A percentile compares a stretch with the other conserved stretches of the same genome.
Evolutionary conservation across 2,797 vertebrate genomes (phyloP).

Genomic region (Apodemus agrarius): DNA sequence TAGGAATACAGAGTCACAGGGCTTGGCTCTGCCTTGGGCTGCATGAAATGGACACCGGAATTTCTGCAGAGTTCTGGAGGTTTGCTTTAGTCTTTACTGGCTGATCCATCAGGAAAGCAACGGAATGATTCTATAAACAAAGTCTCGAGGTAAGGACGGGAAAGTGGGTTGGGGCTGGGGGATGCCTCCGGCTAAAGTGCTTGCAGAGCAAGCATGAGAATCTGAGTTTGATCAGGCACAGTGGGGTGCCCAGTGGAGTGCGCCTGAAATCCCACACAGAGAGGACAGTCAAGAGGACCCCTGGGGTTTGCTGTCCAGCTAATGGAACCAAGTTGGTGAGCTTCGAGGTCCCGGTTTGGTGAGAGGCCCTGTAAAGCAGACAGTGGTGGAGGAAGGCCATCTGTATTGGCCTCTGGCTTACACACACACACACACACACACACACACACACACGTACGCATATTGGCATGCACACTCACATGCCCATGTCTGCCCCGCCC

Average conservation of each 20-base stretch:
- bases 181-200: background rate
- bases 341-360: background rate
- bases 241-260: background rate
- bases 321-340: background rate
- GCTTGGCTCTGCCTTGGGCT: too few species aligned
- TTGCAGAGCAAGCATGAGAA: too few species aligned
- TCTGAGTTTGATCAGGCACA: background rate
- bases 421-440: too few species aligned
- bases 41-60: rapidly evolving
- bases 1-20: background rate
- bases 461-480: background rate
- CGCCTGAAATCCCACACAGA: background rate
- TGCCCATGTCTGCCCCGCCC: too few species aligned
- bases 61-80: background rate
- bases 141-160: background rate
- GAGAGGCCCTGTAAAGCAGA: background rate
- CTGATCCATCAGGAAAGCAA: background rate
- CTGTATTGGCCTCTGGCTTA: too few species aligned
- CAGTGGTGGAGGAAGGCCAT: background rate
- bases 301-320: background rate
- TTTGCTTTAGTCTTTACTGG: background rate
- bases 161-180: too few species aligned
- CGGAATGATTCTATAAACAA: background rate
- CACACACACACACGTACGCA: too few species aligned
- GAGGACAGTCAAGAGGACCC: background rate